Base-by-base conservation (phyloP, 2,888 invertebrate species). In the Adelphocoris suturalis region DNA sequence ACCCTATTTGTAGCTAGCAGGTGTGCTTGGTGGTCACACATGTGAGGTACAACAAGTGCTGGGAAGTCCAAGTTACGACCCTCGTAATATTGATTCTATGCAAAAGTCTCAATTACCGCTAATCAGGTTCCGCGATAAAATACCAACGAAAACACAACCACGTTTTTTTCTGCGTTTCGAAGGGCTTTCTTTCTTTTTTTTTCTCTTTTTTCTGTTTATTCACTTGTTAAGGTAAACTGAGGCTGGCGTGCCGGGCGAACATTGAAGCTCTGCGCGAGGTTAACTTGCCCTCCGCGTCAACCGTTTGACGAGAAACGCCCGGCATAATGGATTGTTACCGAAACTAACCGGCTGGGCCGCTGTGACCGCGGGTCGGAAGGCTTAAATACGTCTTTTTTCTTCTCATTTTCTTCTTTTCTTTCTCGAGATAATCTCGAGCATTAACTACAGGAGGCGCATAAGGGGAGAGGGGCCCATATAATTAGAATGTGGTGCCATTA, bases 191-290 rank as follows among this genome's bases (percentile, higher is more conserved):
- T n/a, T n/a, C n/a, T n/a, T 57, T n/a, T 57, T 57, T 57, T n/a
- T 0, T 19, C 9, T 19, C n/a, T 61, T 61, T 61, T 16, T 61
- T 27, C n/a, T 68, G 23, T 12, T 13, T 23, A 68, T 68, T 11
- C 68, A 68, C 68, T 68, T 68, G 68, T 68, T 68, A 68, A 68
- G 68, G 23, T 68, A 68, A 68, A 68, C 68, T 68, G 68, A 68
- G 68, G n/a, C 68, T 68, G 68, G 68, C 68, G 68, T 68, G 68
- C 27, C 23, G 12, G 68, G 9, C 2, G 68, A 12, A 68, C 68
- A 68, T 68, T 23, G 68, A 68, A 23, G n/a, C n/a, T 14, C 16
- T 16, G 2, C n/a, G 19, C n/a, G 61, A n/a, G 23, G 23, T 68
- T 12, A 68, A 23, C 12, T 68, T 13, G 68, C 68, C 68, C 68